Conservation (phyloP, 2,888 invertebrate species). For the Mythimna albipuncta region DNA sequence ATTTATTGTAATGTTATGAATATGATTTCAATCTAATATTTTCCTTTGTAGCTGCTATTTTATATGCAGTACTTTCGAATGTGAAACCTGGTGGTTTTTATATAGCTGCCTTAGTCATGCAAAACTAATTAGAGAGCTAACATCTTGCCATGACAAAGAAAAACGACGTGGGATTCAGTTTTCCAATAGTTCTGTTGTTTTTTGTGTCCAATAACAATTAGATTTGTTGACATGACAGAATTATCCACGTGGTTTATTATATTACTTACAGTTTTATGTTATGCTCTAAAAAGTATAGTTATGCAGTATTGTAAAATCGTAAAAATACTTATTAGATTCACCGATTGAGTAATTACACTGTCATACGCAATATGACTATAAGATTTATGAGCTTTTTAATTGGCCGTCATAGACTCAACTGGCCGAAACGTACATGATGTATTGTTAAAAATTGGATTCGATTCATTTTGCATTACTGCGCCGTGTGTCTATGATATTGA, state of each 20-base stretch:
- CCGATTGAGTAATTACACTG: conserved; percentile 48
- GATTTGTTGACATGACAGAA: conserved; percentile 33
- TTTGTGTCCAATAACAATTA: conserved; percentile 52
- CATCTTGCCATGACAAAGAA: conserved; percentile 56
- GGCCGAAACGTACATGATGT: conserved; percentile 25
- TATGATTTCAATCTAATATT: conserved; percentile 35
- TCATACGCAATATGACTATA: conserved; percentile 32
- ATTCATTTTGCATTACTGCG: conserved; percentile 32
- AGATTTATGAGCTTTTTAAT: conserved; percentile 51
- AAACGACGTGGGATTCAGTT: conserved; percentile 70
- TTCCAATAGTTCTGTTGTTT: conserved; percentile 63
- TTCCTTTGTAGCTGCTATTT: conserved; percentile 61
- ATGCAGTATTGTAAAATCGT: conserved; percentile 46
- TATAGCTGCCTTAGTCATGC: conserved; percentile 81
- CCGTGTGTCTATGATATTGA: conserved; percentile 17
- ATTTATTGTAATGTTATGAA: conserved; percentile 11
- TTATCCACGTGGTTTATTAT: conserved; percentile 37
- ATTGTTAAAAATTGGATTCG: conserved; percentile 29
- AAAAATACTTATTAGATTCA: conserved; percentile 43
- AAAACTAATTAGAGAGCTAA: conserved; percentile 80
- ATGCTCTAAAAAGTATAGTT: conserved; percentile 40
- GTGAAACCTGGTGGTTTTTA: conserved; percentile 79
- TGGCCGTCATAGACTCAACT: conserved; percentile 37
- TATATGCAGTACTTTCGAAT: conserved; percentile 80
- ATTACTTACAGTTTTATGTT: neutral